phyloP scores from a whole-genome alignment of 2,888 invertebrate species.

The Nomada goodeniana region DNA sequence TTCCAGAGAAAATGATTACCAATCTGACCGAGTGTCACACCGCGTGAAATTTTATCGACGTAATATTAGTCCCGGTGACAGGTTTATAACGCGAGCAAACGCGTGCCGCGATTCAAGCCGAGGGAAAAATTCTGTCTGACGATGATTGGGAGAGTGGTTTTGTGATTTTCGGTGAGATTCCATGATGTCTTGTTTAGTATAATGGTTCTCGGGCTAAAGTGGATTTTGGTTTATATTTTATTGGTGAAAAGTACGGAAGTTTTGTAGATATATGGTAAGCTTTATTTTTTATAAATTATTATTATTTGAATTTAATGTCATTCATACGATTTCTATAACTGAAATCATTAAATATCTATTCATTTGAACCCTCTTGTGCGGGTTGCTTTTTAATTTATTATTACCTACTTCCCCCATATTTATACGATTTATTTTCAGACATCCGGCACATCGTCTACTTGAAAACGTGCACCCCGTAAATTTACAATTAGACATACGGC shows the following conservation, averaged over 20 bases:
- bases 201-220: neutral
- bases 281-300: too few relatives aligned
- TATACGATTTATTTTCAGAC: neutral
- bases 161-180: neutral
- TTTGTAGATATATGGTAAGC: too few relatives aligned
- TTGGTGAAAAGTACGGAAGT: too few relatives aligned
- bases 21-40: slow-evolving; percentile 52
- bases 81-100: slow-evolving; percentile 46
- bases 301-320: too few relatives aligned
- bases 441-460: too few relatives aligned
- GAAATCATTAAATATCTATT: too few relatives aligned
- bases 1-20: slow-evolving; percentile 59
- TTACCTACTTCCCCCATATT: neutral
- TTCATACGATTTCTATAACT: too few relatives aligned
- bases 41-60: slow-evolving; percentile 60
- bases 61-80: slow-evolving; percentile 54
- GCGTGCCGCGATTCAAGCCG: slow-evolving; percentile 29
- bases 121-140: slow-evolving; percentile 17
- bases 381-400: too few relatives aligned
- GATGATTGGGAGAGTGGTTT: neutral
- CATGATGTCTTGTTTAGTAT: neutral
- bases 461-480: neutral
- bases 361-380: too few relatives aligned
- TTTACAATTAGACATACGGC: neutral
- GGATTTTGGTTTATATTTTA: neutral